phyloP scores from a whole-genome alignment of 2,888 invertebrate species.

The Pycnomerus fuliginosus region DNA sequence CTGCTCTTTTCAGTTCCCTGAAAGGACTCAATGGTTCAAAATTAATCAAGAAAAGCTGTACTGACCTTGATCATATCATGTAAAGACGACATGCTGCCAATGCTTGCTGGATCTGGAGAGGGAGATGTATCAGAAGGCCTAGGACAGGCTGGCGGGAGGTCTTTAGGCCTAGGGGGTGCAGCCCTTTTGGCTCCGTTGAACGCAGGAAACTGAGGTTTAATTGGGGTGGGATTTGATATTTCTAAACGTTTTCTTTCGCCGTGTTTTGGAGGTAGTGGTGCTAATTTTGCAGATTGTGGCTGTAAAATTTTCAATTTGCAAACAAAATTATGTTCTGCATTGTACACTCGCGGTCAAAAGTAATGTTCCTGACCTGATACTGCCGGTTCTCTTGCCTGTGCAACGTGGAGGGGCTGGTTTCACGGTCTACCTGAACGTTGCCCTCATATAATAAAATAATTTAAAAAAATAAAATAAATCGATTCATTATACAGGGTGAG shows the following conservation, averaged over 20 bases:
- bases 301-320: slow-evolving; percentile 13
- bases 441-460: too few relatives aligned
- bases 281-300: slow-evolving; percentile 55
- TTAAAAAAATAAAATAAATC: too few relatives aligned
- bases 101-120: slow-evolving; percentile 62
- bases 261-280: slow-evolving; percentile 59
- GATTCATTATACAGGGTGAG: too few relatives aligned
- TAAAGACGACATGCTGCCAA: slow-evolving; percentile 76
- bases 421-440: too few relatives aligned
- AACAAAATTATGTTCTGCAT: neutral
- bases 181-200: slow-evolving; percentile 55
- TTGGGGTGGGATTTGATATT: slow-evolving; percentile 52
- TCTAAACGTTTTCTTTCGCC: slow-evolving; percentile 48
- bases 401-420: too few relatives aligned
- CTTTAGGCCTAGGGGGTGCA: slow-evolving; percentile 60
- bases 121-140: slow-evolving; percentile 52
- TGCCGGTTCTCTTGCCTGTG: too few relatives aligned
- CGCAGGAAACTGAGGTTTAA: slow-evolving; percentile 53
- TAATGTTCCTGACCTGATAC: too few relatives aligned
- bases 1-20: slow-evolving; percentile 54
- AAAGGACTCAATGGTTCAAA: slow-evolving; percentile 13
- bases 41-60: slow-evolving; percentile 5
- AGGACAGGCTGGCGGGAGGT: slow-evolving; percentile 61
- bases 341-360: too few relatives aligned
- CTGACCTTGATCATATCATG: slow-evolving; percentile 70